phyloP scores from a whole-genome alignment of 2,888 invertebrate species.

The Amphiduros pacificus region DNA sequence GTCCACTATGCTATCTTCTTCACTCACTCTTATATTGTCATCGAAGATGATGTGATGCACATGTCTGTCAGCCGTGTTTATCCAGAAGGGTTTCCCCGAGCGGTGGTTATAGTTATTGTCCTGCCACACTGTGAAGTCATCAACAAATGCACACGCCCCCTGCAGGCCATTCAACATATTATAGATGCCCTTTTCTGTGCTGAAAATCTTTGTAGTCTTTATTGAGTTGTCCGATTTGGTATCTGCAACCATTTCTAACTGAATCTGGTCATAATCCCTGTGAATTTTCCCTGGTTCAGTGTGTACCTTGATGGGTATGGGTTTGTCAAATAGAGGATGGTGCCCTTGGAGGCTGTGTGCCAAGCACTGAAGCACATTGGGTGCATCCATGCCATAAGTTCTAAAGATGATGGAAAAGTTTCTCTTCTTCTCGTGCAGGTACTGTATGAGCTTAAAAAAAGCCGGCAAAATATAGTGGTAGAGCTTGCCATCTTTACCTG shows the following conservation, averaged over 20 bases:
- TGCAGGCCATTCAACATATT: slow-evolving; percentile 37
- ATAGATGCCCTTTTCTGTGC: slow-evolving; percentile 42
- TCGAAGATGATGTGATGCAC: slow-evolving; percentile 58
- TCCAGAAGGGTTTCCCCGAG: slow-evolving; percentile 53
- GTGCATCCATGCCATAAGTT: slow-evolving; percentile 55
- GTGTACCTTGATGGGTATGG: slow-evolving; percentile 38
- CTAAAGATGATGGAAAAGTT: slow-evolving; percentile 53
- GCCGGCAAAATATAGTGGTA: slow-evolving; percentile 58
- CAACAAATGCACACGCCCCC: slow-evolving; percentile 52
- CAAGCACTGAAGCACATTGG: slow-evolving; percentile 34
- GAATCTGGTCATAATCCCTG: slow-evolving; percentile 30
- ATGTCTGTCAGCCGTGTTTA: slow-evolving; percentile 42
- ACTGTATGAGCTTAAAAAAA: slow-evolving; percentile 47
- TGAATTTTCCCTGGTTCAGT: slow-evolving; percentile 38
- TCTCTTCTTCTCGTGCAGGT: slow-evolving; percentile 39
- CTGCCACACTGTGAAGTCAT: slow-evolving; percentile 55
- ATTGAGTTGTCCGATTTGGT: background rate
- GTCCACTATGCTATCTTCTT: slow-evolving; percentile 56
- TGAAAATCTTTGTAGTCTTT: slow-evolving; percentile 20
- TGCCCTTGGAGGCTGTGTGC: slow-evolving; percentile 14
- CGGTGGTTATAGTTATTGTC: slow-evolving; percentile 44
- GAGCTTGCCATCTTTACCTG: slow-evolving; percentile 39
- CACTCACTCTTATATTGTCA: slow-evolving; percentile 54
- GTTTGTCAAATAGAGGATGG: slow-evolving; percentile 46
- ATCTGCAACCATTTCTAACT: too few species aligned